phyloP scores from a whole-genome alignment of 2,888 invertebrate species.

The Lissocephala sabroskyi region DNA sequence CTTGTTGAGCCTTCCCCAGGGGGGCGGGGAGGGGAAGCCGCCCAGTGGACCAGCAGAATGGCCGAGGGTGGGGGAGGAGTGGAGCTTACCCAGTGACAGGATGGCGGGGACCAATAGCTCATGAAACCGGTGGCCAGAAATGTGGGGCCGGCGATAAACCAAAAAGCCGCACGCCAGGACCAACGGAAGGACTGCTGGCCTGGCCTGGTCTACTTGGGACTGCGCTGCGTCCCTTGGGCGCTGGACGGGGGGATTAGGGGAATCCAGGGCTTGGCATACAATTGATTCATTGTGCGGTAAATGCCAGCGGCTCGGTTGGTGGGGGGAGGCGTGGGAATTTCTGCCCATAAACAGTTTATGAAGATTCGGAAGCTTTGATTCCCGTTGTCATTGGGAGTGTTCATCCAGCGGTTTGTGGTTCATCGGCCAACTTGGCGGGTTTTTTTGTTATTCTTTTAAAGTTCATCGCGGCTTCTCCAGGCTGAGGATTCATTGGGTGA shows the following conservation, averaged over 20 bases:
- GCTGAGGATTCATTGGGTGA: too few species aligned
- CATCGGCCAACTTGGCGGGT: too few species aligned
- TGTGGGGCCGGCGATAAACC: conserved; percentile 39
- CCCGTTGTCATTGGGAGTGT: too few species aligned
- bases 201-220: not conserved
- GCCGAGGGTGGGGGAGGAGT: conserved; percentile 55
- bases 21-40: conserved; percentile 39
- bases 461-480: too few species aligned
- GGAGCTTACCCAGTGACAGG: conserved; percentile 63
- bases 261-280: conserved; percentile 62
- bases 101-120: conserved; percentile 59
- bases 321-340: too few species aligned
- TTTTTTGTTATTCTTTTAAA: too few species aligned
- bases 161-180: conserved; percentile 42
- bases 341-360: too few species aligned
- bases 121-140: conserved; percentile 55
- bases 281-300: conserved; percentile 49
- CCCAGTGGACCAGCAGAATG: conserved; percentile 53
- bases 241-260: conserved; percentile 57
- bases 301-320: conserved; percentile 63
- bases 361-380: too few species aligned
- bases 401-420: too few species aligned
- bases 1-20: conserved; percentile 59
- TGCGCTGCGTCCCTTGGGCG: too few species aligned
- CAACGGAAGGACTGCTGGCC: not conserved